Evolutionary conservation across 2,888 invertebrate genomes (phyloP).

Genomic region (Ophonus ardosiacus): DNA sequence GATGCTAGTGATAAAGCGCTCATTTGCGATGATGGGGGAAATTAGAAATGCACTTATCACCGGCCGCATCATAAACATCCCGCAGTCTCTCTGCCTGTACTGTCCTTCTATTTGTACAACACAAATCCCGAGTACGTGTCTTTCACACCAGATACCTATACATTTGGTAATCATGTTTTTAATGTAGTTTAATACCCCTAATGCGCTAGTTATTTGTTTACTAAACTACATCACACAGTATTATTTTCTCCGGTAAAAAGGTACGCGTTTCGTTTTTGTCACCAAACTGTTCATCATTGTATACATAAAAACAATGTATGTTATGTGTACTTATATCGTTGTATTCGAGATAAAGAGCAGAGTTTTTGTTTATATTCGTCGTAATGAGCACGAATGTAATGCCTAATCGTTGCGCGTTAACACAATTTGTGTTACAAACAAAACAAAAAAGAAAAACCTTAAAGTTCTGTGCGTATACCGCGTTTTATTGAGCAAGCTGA

Average conservation of each 20-base stretch:
- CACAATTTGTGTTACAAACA: neutral
- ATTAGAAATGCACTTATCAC: conserved; percentile 51
- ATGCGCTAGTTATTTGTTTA: conserved; percentile 25
- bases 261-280: neutral
- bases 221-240: no score
- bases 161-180: conserved; percentile 56
- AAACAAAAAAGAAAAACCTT: conserved; percentile 29
- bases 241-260: no score
- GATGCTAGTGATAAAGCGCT: conserved; percentile 10
- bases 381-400: conserved; percentile 13
- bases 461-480: neutral
- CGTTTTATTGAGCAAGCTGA: conserved; percentile 37
- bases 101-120: neutral
- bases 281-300: neutral
- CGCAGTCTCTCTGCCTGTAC: neutral
- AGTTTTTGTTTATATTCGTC: conserved; percentile 20
- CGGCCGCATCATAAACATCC: conserved; percentile 13
- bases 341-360: conserved; percentile 5
- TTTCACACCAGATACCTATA: conserved; percentile 28
- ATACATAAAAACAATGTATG: neutral
- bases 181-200: conserved; percentile 57
- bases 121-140: conserved; percentile 56
- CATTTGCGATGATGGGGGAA: conserved; percentile 18
- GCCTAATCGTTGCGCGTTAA: conserved; percentile 13
- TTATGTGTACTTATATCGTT: neutral